Percentiles rank a stretch among this genome's conserved stretches.
These are phyloP conservation scores for Arothron firmamentum DNA, from an alignment of 2,113 vertebrate genomes.

Conservation along the genomic window DNA sequence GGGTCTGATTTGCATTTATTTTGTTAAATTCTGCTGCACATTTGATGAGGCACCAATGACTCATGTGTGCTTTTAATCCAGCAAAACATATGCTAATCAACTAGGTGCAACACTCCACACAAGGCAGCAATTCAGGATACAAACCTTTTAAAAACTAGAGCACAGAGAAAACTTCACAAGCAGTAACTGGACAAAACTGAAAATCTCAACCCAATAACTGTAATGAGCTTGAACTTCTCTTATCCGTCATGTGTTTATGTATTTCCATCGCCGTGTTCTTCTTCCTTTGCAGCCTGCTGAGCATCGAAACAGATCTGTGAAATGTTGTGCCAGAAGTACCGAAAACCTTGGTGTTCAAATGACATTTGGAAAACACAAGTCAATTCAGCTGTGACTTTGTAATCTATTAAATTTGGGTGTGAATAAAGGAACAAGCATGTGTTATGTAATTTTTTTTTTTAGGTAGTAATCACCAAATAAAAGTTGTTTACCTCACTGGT, in stretches of 20 bases:
- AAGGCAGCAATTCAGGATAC: neutral
- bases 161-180: neutral
- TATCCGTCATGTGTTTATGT: neutral
- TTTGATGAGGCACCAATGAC: conserved; percentile 27
- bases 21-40: conserved; percentile 27
- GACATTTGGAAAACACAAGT: neutral
- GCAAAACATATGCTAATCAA: conserved; percentile 44
- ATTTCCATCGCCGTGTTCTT: neutral
- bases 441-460: neutral
- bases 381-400: neutral
- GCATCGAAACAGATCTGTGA: conserved; percentile 16
- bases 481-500: neutral
- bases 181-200: neutral
- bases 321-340: no score
- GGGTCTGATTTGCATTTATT: conserved; percentile 27
- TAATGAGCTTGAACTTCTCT: neutral
- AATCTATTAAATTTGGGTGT: no score
- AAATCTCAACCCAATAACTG: neutral
- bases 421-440: neutral
- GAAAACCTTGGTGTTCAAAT: neutral
- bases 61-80: conserved; percentile 43
- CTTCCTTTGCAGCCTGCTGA: conserved; percentile 28
- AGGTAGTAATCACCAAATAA: no score
- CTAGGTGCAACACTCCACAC: conserved; percentile 5
- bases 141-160: conserved; percentile 3